Percentiles rank a stretch among this genome's conserved stretches.
Conservation (phyloP, 2,888 invertebrate genomes). For the Listrodromus nycthemerus region DNA sequence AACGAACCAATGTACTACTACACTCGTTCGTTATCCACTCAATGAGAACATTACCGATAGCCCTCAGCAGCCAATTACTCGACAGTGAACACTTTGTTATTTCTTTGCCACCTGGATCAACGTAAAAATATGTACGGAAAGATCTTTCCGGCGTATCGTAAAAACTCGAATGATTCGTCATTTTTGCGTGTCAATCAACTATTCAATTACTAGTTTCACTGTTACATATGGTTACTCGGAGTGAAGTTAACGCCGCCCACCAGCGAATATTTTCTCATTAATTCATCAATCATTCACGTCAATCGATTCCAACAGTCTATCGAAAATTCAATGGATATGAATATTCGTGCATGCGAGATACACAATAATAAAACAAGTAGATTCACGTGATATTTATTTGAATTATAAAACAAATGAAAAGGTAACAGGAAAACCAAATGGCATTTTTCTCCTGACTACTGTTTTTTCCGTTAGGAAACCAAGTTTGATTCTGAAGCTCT, state of each 20-base stretch:
- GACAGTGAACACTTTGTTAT: slow-evolving; percentile 48
- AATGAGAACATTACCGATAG: slow-evolving; percentile 56
- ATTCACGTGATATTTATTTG: slow-evolving; percentile 5
- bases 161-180: not conserved
- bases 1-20: slow-evolving; percentile 39
- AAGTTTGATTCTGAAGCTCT: not conserved
- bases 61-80: slow-evolving; percentile 49
- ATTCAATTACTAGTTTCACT: not conserved
- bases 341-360: not conserved
- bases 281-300: not conserved
- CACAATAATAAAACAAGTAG: slow-evolving; percentile 4
- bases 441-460: not conserved
- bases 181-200: not conserved
- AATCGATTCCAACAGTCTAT: slow-evolving; percentile 4
- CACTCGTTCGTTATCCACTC: slow-evolving; percentile 56
- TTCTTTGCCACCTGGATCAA: not conserved
- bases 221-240: not conserved
- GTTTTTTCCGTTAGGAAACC: too few relatives aligned
- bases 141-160: not conserved
- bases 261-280: not conserved
- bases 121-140: slow-evolving; percentile 5
- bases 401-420: not conserved
- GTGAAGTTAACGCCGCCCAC: not conserved
- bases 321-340: slow-evolving; percentile 35
- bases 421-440: not conserved